Evolutionary conservation across 2,113 vertebrate species (phyloP), one percentile per base, ranked within the genome.

Genomic region (Tricholaema leucomelas): DNA sequence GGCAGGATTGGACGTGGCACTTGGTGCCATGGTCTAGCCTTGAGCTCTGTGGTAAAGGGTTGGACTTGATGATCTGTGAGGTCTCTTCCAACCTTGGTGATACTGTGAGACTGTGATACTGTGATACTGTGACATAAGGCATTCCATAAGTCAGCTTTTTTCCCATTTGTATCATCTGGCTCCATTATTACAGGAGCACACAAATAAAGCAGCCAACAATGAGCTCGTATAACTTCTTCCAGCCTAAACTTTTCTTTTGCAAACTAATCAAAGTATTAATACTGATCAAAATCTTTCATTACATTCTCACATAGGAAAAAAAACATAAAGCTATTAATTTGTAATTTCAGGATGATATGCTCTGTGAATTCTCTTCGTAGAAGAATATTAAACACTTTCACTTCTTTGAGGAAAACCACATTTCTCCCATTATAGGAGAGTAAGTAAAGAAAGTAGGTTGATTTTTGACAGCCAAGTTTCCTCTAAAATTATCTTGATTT

Each of bases 91-190:
- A n/a, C n/a, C n/a, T n/a, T n/a, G n/a, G n/a, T n/a, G n/a, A n/a
- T n/a, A n/a, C n/a, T n/a, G n/a, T n/a, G n/a, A n/a, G n/a, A n/a
- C n/a, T n/a, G n/a, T n/a, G n/a, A n/a, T n/a, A n/a, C n/a, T n/a
- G n/a, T n/a, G n/a, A n/a, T n/a, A n/a, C n/a, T n/a, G n/a, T n/a
- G n/a, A 56, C 24, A 24, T 36, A 70, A 81, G 76, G 67, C 36
- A 82, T 91, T 88, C 92, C 52, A 6, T 42, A 93, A 90, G 69
- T 76, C 44, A 66, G 70, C 73, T 91, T 36, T 58, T 78, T 81
- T 80, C 79, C 61, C 71, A 70, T 91, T 70, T 67, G 64, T 92
- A 50, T n/a, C 60, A 61, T 86, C 71, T 78, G 73, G 59, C 31
- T 66, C 44, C 60, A 12, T 79, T 91, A 76, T 73, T 85, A 67